Percentiles rank a stretch among this genome's conserved stretches.
Evolutionary conservation across 2,797 vertebrate species (phyloP).

Genomic region (Picus viridis): DNA sequence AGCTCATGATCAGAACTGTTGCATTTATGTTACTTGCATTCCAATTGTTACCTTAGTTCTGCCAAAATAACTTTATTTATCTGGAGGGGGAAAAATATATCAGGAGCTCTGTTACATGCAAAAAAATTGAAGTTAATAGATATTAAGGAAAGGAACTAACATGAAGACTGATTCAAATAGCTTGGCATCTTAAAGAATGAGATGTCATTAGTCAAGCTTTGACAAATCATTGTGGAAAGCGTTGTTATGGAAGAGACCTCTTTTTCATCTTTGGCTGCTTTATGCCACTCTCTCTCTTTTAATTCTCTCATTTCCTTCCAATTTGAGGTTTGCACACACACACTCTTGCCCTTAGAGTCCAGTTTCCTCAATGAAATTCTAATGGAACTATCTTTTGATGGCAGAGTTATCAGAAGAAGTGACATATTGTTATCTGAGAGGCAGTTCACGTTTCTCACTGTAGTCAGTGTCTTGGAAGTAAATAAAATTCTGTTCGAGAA

Average conservation of each 20-base stretch:
- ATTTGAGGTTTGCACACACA: background rate
- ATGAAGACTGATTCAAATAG: background rate
- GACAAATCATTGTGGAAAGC: background rate
- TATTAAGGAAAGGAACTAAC: background rate
- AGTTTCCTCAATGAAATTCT: conserved; percentile 7
- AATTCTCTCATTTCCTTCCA: accelerated
- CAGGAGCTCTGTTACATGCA: background rate
- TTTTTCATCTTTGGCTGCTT: conserved; percentile 12
- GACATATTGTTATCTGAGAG: background rate
- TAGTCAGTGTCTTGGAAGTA: background rate
- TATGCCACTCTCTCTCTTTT: background rate
- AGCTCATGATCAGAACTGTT: background rate
- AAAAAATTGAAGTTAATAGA: background rate
- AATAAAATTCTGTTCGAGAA: conserved; percentile 27
- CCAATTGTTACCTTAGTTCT: background rate
- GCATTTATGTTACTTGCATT: background rate
- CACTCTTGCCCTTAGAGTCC: background rate
- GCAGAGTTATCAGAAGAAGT: background rate
- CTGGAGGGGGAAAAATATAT: background rate
- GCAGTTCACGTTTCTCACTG: background rate
- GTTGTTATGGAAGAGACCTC: background rate
- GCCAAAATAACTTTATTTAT: background rate
- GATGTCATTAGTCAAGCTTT: background rate
- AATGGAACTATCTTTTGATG: background rate
- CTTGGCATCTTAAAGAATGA: background rate